A percentile compares a stretch with the other conserved stretches of the same genome.
These are phyloP conservation scores for Coremacera marginata DNA, from an alignment of 2,888 invertebrate genomes.

Conservation along the genomic window DNA sequence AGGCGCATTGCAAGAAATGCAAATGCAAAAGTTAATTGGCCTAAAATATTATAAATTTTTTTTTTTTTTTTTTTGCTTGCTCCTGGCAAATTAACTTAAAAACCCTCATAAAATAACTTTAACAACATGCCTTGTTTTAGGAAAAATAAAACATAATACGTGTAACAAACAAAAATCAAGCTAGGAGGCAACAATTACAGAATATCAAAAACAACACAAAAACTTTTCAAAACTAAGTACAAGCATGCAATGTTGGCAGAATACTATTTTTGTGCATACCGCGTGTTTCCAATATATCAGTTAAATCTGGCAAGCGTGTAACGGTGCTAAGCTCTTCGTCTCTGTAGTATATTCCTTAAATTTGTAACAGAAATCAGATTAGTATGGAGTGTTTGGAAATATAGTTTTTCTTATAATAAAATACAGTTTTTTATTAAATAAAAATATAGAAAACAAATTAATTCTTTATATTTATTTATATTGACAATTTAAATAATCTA, in stretches of 20 bases:
- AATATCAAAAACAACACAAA: not conserved
- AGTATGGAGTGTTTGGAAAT: not conserved
- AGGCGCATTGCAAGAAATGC: not conserved
- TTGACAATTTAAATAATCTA: no score
- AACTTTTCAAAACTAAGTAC: constrained; percentile 15
- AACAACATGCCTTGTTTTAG: not conserved
- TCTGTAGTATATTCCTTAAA: constrained; percentile 49
- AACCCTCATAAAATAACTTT: not conserved
- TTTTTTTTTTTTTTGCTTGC: not conserved
- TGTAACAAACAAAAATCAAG: not conserved
- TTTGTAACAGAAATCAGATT: constrained; percentile 14
- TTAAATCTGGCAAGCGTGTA: constrained; percentile 70
- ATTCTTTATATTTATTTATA: no score
- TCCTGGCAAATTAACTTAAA: not conserved
- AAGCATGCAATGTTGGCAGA: constrained; percentile 1
- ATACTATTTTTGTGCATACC: constrained; percentile 65
- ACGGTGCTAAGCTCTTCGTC: constrained; percentile 63
- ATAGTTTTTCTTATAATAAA: no score
- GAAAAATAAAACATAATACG: not conserved
- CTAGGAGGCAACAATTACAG: not conserved
- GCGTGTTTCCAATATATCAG: constrained; percentile 69
- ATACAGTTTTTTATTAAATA: no score
- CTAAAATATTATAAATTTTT: not conserved
- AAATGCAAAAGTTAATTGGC: not conserved
- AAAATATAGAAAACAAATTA: no score